Conservation (phyloP, 2,888 invertebrate species). For the Barypeithes pellucidus region DNA sequence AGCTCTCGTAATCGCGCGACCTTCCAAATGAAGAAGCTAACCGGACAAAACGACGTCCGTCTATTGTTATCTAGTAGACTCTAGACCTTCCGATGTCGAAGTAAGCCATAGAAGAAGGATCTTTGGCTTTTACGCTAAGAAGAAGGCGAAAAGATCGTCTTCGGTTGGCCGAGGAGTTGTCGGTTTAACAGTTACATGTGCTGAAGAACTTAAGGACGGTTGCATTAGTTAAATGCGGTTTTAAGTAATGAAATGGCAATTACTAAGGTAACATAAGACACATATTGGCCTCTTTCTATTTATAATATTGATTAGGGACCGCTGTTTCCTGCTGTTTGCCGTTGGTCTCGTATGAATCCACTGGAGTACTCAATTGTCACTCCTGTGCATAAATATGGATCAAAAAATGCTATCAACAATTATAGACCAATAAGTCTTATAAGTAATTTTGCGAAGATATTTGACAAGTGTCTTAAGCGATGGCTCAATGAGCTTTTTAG, state of each 20-base stretch:
- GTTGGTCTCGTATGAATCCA: too few relatives aligned
- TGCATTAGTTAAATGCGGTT: constrained; percentile 42
- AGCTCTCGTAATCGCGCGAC: constrained; percentile 17
- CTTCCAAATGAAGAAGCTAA: constrained; percentile 23
- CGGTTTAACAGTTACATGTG: constrained; percentile 53
- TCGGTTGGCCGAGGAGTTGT: constrained; percentile 44
- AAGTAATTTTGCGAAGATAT: too few relatives aligned
- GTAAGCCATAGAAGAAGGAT: constrained; percentile 46
- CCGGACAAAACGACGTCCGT: constrained; percentile 22
- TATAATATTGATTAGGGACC: too few relatives aligned
- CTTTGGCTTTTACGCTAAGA: constrained; percentile 51
- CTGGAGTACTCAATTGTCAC: too few relatives aligned
- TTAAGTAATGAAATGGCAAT: constrained; percentile 29
- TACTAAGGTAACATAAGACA: constrained; percentile 28
- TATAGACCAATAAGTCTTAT: too few relatives aligned
- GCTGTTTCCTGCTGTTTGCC: too few relatives aligned
- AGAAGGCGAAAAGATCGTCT: constrained; percentile 46
- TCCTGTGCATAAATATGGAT: too few relatives aligned
- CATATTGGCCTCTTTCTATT: constrained; percentile 16
- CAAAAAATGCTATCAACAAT: too few relatives aligned
- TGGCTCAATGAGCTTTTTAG: too few relatives aligned
- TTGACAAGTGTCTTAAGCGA: too few relatives aligned
- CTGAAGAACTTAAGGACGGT: constrained; percentile 46
- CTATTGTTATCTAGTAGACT: constrained; percentile 35
- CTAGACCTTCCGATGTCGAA: constrained; percentile 49